Percentiles rank a stretch among this genome's conserved stretches.
These are phyloP conservation scores for Artemia sp. DNA, from an alignment of 2,888 invertebrate species.

Conservation along the genomic window DNA sequence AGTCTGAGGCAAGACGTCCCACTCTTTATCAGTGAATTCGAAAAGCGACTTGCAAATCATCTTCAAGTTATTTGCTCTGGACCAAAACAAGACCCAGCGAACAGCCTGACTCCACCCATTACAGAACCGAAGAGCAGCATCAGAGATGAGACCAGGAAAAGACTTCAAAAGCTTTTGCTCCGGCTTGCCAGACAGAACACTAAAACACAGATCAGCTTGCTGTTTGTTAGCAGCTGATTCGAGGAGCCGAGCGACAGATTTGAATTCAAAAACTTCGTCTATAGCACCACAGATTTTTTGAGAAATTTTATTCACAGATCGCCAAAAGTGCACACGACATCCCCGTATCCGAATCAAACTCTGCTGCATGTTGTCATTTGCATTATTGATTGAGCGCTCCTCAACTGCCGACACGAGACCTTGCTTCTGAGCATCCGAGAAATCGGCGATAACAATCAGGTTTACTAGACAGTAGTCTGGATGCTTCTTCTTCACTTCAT, in stretches of 20 bases:
- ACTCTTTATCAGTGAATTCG: background rate
- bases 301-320: background rate
- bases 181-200: background rate
- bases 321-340: background rate
- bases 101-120: background rate
- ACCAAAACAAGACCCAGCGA: background rate
- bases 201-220: background rate
- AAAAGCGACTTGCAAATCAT: background rate
- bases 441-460: constrained; percentile 14
- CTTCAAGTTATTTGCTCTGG: background rate
- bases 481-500: background rate
- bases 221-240: constrained; percentile 5
- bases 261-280: background rate
- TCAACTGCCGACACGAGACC: background rate
- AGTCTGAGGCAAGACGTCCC: background rate
- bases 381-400: background rate
- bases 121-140: background rate
- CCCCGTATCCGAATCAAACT: background rate
- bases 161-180: background rate
- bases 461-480: background rate
- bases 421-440: background rate
- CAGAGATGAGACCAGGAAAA: background rate
- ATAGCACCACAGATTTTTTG: background rate
- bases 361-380: background rate
- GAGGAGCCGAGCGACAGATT: background rate